These are phyloP conservation scores for Rotaria magnacalcarata DNA, from an alignment of 2,888 invertebrate species.

Conservation along the genomic window DNA sequence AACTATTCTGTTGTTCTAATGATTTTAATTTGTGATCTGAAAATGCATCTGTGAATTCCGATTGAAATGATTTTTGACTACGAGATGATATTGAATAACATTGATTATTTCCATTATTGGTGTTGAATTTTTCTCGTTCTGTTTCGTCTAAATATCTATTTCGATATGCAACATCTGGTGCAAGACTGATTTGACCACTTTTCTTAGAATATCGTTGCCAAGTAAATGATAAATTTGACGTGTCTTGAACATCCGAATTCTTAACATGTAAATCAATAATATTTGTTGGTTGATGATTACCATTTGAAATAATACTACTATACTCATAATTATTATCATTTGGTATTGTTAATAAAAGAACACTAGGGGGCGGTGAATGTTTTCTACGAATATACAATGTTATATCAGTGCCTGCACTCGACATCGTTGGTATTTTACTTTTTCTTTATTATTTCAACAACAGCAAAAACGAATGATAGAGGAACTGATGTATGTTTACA, in stretches of 20 bases:
- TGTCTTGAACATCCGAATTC: background rate
- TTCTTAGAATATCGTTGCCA: background rate
- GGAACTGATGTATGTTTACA: too few relatives aligned
- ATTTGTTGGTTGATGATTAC: background rate
- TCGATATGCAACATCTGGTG: slow-evolving; percentile 12
- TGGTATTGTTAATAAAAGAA: background rate
- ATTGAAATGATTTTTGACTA: background rate
- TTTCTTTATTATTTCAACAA: too few relatives aligned
- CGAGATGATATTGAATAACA: background rate
- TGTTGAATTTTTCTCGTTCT: background rate
- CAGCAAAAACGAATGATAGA: too few relatives aligned
- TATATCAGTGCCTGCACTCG: background rate
- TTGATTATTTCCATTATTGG: background rate
- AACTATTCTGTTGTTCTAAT: background rate
- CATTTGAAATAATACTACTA: background rate
- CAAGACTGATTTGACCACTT: background rate
- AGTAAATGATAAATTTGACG: background rate
- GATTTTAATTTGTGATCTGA: background rate
- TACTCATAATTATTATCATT: background rate
- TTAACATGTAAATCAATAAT: too few relatives aligned
- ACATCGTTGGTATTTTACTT: background rate
- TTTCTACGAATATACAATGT: background rate
- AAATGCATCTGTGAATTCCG: background rate
- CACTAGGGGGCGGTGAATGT: background rate
- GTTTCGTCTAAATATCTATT: background rate